Conservation (phyloP, 1,140 invertebrate genomes). For the Octopus sinensis region DNA sequence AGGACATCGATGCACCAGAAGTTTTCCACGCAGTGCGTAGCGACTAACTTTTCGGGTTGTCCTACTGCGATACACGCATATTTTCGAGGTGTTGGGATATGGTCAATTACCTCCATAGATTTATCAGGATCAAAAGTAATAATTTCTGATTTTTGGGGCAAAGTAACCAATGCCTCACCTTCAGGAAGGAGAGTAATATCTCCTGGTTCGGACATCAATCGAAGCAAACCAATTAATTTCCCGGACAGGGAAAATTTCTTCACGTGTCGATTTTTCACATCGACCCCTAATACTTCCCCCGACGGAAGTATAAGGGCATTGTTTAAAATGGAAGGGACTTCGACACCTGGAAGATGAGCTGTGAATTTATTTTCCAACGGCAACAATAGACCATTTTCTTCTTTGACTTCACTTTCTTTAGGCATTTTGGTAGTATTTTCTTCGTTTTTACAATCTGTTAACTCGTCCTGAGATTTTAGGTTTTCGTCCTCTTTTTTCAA, state of each 20-base stretch:
- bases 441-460: no score
- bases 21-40: neutral
- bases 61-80: neutral
- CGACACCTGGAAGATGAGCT: neutral
- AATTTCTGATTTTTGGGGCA: neutral
- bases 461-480: no score
- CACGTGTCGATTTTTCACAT: neutral
- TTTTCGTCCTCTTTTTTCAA: no score
- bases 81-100: neutral
- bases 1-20: neutral
- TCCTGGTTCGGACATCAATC: neutral
- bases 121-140: neutral
- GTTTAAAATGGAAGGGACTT: neutral
- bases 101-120: neutral
- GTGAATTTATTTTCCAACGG: slow-evolving; percentile 4
- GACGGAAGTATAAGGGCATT: neutral
- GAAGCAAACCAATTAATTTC: neutral
- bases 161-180: neutral
- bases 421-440: no score
- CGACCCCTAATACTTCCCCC: neutral
- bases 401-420: no score
- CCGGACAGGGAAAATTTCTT: slow-evolving; percentile 9
- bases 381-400: neutral
- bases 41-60: neutral
- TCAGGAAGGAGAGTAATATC: neutral